Evolutionary conservation across 35 echinoderm and acorn worm genomes (phyloP).

Genomic region (Strongylocentrotus purpuratus): DNA sequence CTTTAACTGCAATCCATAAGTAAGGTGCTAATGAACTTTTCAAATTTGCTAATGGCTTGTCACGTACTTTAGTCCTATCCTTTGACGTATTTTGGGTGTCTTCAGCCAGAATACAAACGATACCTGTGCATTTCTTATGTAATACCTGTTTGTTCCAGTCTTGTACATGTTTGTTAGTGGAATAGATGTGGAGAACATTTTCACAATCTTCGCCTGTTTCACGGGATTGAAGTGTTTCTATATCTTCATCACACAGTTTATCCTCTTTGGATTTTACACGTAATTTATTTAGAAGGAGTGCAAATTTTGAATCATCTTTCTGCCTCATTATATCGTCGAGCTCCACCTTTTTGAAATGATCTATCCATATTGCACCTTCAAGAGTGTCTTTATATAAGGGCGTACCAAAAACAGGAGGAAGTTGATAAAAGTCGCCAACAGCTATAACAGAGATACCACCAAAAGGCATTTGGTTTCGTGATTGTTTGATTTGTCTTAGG

Average conservation of each 20-base stretch:
- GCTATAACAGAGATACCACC: no score
- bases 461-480: no score
- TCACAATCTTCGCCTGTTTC: background rate
- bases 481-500: no score
- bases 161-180: conserved; percentile 59
- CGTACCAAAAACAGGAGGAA: no score
- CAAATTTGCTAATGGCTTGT: background rate
- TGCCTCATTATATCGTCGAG: conserved; percentile 81
- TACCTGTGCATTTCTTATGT: conserved; percentile 45
- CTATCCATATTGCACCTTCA: no score
- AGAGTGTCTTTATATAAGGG: no score
- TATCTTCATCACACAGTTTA: conserved; percentile 37
- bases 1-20: conserved; percentile 50
- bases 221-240: conserved; percentile 33
- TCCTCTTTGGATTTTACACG: conserved; percentile 53
- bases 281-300: conserved; percentile 65
- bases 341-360: background rate
- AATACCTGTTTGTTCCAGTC: conserved; percentile 44
- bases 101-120: conserved; percentile 38
- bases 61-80: background rate
- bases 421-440: no score
- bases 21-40: conserved; percentile 34
- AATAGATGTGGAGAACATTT: conserved; percentile 64
- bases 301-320: conserved; percentile 76
- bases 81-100: background rate